Conservation (phyloP, 2,888 invertebrate species). For the Athalia circularis region DNA sequence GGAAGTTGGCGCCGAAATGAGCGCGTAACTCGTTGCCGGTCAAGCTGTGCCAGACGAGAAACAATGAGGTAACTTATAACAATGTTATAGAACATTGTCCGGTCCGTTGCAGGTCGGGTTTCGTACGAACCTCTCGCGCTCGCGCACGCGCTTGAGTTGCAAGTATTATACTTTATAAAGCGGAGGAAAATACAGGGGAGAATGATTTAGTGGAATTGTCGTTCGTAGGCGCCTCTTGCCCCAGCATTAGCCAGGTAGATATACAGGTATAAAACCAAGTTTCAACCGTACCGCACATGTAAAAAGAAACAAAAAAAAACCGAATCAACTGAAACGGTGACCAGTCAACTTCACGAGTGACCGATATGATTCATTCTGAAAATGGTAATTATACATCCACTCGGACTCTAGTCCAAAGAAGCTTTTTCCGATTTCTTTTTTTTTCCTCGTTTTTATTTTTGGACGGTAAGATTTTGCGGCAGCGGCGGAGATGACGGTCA, state of each 20-base stretch:
- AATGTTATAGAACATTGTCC: conserved; percentile 15
- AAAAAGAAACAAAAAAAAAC: too few relatives aligned
- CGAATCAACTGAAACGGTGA: too few relatives aligned
- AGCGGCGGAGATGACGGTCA: conserved; percentile 1
- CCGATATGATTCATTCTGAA: too few relatives aligned
- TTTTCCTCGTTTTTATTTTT: not conserved
- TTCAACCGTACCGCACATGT: not conserved
- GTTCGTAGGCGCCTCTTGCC: conserved; percentile 50
- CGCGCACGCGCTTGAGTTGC: too few relatives aligned
- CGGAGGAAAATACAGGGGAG: conserved; percentile 6
- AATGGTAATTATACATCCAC: too few relatives aligned
- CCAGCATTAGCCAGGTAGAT: conserved; percentile 23
- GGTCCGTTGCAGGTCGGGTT: too few relatives aligned
- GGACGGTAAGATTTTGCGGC: not conserved
- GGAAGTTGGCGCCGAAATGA: conserved; percentile 42
- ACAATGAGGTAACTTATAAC: conserved; percentile 42
- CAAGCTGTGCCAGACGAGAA: conserved; percentile 42
- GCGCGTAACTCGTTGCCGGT: conserved; percentile 37
- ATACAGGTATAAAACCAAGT: not conserved
- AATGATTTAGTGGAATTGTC: conserved; percentile 51
- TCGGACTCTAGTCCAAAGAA: too few relatives aligned
- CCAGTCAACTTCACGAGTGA: too few relatives aligned
- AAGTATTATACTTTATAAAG: not conserved
- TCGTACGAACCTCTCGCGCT: too few relatives aligned
- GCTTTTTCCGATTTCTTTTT: not conserved